Evolutionary conservation across 2,797 vertebrate genomes (phyloP).

Genomic region (Poeciliopsis presidionis): DNA sequence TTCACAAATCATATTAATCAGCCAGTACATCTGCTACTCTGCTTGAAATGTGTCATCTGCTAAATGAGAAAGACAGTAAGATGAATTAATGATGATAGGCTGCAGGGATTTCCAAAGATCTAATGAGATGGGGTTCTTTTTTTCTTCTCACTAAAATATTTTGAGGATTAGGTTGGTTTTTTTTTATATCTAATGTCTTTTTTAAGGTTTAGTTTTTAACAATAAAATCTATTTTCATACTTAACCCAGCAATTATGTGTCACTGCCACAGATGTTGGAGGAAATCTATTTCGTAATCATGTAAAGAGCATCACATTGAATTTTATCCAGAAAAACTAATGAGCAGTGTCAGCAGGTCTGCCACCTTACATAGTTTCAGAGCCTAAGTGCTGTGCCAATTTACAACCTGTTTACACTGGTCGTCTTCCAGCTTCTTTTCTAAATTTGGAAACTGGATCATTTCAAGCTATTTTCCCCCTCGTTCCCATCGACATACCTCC

Average conservation of each 20-base stretch:
- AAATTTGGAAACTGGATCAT: constrained; percentile 40
- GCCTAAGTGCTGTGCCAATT: constrained; percentile 17
- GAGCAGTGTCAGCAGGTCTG: constrained; percentile 6
- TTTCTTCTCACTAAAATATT: constrained; percentile 13
- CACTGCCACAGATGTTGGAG: not conserved
- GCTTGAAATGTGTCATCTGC: constrained; percentile 61
- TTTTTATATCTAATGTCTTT: not conserved
- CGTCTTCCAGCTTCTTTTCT: constrained; percentile 3
- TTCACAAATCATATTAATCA: constrained; percentile 67
- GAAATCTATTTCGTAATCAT: not conserved
- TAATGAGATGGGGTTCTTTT: not conserved
- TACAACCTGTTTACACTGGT: constrained; percentile 16
- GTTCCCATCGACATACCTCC: constrained; percentile 20
- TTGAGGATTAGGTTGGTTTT: constrained; percentile 6
- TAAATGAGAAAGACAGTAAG: constrained; percentile 55
- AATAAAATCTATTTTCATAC: not conserved
- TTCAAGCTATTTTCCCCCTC: constrained; percentile 16
- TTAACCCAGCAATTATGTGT: not conserved
- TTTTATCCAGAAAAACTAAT: constrained; percentile 18
- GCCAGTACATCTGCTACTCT: constrained; percentile 63
- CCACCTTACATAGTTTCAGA: constrained; percentile 8
- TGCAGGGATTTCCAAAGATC: constrained; percentile 31
- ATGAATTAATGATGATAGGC: constrained; percentile 57
- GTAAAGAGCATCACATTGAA: not conserved
- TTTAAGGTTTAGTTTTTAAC: not conserved